Evolutionary conservation across 1,140 invertebrate genomes (phyloP), one percentile per base, ranked within the genome.

Genomic region (Goniozus legneri): DNA sequence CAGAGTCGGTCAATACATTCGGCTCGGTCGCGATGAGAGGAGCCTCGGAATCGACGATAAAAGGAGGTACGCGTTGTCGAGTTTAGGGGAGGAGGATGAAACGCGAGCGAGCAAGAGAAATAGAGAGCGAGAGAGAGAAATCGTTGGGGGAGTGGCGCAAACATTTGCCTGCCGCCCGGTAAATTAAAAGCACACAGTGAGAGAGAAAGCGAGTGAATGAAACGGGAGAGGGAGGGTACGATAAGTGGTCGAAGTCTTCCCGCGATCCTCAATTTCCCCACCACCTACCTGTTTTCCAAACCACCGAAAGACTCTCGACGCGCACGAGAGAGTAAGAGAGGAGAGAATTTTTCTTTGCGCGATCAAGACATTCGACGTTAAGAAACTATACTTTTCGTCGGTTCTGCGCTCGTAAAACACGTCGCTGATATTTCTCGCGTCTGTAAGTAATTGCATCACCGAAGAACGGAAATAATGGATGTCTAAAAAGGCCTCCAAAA

Each of bases 101-200:
- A 31, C 44, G 30, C 47, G 50, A 30, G 36, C 37, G 49, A 33
- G 32, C 31, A 44, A 44, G 42, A 52, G 35, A 20, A 31, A 44
- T 41, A 47, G 46, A 13, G 2, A 8, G 16, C 4, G 18, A n/a
- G 31, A 14, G 14, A 13, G 35, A n/a, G 20, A 24, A 16, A 21
- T 22, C 12, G 33, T 14, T 8, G 62, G 58, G 70, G 71, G 69
- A 71, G 72, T 73, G 73, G 71, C 66, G 72, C 72, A 76, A 76
- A 76, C 73, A 75, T 75, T 75, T 75, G 70, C 70, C 71, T 72
- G 71, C 70, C 73, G 71, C 71, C 73, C 67, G 69, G 65, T 73
- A 75, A 75, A 75, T 75, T 74, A 75, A 75, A 75, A 74, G 73
- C 71, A 75, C 63, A 75, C 71, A 74, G 71, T 68, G 62, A 67